Evolutionary conservation across 2,888 invertebrate genomes (phyloP).

Genomic region (Zonitis immaculata): DNA sequence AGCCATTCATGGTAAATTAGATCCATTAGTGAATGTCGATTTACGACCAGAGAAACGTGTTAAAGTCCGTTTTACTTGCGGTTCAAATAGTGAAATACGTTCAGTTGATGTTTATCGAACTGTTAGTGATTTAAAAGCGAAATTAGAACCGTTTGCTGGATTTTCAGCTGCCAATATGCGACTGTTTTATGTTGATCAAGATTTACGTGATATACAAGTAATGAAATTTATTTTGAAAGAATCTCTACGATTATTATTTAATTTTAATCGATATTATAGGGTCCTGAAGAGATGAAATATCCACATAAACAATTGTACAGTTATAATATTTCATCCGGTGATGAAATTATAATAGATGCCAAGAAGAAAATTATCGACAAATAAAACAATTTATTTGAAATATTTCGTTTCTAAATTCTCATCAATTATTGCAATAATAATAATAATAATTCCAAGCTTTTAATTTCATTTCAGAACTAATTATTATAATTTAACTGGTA

Average conservation of each 20-base stretch:
- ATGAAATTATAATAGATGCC: conserved; percentile 85
- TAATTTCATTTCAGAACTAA: not conserved
- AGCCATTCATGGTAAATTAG: conserved; percentile 80
- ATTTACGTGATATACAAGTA: conserved; percentile 56
- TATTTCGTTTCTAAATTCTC: too few species aligned
- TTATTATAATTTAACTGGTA: not conserved
- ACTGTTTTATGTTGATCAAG: conserved; percentile 84
- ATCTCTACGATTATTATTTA: too few species aligned
- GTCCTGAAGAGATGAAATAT: conserved; percentile 85
- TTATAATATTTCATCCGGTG: conserved; percentile 84
- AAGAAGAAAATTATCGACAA: conserved; percentile 54
- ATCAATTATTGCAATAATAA: too few species aligned
- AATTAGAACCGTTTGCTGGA: conserved; percentile 74
- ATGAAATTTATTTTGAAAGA: too few species aligned
- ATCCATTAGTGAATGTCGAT: conserved; percentile 85
- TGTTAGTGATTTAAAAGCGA: conserved; percentile 75
- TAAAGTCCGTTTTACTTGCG: conserved; percentile 78
- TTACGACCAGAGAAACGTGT: conserved; percentile 82
- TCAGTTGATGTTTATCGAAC: conserved; percentile 76
- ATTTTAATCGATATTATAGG: conserved; percentile 48
- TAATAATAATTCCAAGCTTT: not conserved
- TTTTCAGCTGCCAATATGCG: conserved; percentile 81
- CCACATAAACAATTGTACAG: conserved; percentile 87
- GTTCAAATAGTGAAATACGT: conserved; percentile 67
- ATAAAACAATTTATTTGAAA: too few species aligned